Evolutionary conservation across 2,888 invertebrate species (phyloP).

Genomic region (Alentia gelatinosa): DNA sequence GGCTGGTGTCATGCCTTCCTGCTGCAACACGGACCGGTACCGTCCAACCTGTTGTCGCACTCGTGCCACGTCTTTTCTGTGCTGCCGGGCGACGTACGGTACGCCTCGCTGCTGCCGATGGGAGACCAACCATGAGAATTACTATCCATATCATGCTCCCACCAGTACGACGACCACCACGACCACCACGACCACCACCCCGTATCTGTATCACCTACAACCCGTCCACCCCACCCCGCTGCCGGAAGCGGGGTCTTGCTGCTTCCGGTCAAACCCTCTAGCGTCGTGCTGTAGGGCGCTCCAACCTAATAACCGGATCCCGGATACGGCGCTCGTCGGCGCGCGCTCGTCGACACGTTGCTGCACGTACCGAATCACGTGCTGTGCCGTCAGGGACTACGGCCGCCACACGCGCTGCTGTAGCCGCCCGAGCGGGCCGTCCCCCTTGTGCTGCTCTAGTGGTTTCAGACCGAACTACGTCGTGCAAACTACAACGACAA

Average conservation of each 20-base stretch:
- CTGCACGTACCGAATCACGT: neutral
- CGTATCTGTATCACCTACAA: neutral
- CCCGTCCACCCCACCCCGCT: constrained; percentile 20
- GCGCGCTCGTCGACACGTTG: neutral
- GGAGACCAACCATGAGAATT: neutral
- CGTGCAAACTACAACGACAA: neutral
- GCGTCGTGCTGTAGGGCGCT: neutral
- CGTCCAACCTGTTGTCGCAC: constrained; percentile 54
- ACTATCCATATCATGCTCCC: neutral
- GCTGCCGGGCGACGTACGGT: neutral
- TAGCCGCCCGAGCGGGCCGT: neutral
- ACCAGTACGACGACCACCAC: neutral
- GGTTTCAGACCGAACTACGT: neutral
- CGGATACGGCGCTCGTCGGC: neutral
- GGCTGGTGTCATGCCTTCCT: constrained; percentile 48
- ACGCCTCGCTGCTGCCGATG: constrained; percentile 35
- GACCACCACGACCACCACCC: neutral
- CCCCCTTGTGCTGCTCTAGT: neutral
- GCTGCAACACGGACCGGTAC: constrained; percentile 33
- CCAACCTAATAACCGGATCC: neutral
- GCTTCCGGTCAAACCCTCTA: neutral
- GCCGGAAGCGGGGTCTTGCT: neutral
- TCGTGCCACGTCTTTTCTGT: neutral
- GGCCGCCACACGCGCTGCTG: neutral
- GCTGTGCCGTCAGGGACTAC: neutral